phyloP scores from a whole-genome alignment of 2,113 vertebrate genomes.

The Uria aalge region DNA sequence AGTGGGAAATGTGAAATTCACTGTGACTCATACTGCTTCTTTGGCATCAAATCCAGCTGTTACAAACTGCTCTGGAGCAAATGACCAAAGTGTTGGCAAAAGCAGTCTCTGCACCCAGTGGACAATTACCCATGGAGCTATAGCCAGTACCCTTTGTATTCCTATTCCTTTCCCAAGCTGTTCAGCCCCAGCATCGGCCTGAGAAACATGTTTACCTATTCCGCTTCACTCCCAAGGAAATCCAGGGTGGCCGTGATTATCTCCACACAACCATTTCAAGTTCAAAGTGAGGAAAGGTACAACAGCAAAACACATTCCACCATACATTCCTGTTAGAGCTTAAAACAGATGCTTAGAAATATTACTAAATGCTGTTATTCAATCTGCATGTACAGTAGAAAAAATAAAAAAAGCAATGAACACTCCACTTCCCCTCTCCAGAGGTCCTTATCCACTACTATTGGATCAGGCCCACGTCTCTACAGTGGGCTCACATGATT shows the following conservation, averaged over 20 bases:
- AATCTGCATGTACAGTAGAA: not conserved
- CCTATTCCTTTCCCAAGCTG: not conserved
- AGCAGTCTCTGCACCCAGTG: not conserved
- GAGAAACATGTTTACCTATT: not conserved
- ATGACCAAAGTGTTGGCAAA: not conserved
- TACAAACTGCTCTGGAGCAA: not conserved
- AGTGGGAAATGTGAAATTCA: not conserved
- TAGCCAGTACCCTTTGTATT: not conserved
- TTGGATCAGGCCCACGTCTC: not conserved
- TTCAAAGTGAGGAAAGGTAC: not conserved
- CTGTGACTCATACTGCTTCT: not conserved
- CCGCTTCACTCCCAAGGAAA: not conserved
- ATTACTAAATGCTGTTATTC: not conserved
- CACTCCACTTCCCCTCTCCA: accelerated
- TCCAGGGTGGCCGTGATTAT: not conserved
- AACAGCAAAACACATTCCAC: not conserved
- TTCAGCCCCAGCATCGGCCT: not conserved
- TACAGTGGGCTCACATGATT: not conserved
- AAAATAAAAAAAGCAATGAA: not conserved
- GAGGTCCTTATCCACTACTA: not conserved
- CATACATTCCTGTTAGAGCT: not conserved
- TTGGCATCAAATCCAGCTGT: not conserved
- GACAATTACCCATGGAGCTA: not conserved
- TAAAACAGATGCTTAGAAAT: not conserved
- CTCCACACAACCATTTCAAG: not conserved